Conservation (phyloP, 2,113 vertebrate genomes). For the Tor tambroides region DNA sequence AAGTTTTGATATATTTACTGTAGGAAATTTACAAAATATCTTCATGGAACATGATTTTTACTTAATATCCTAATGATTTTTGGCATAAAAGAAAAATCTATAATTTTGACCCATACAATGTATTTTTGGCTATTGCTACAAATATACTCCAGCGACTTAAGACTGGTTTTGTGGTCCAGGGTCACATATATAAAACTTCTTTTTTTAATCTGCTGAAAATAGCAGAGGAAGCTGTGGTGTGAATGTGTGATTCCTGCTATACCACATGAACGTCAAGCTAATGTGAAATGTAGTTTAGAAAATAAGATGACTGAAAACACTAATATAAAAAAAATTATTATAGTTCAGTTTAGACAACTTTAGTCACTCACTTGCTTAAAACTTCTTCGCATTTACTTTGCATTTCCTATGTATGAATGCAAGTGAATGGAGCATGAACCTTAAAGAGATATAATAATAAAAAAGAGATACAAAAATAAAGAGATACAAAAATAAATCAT, state of each 20-base stretch:
- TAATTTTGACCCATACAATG: no score
- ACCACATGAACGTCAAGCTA: not conserved
- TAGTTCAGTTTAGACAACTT: not conserved
- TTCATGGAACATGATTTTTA: no score
- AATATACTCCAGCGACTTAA: no score
- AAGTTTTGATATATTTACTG: no score
- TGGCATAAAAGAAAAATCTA: no score
- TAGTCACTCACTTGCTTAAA: not conserved
- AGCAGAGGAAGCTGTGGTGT: not conserved
- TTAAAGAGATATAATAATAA: no score
- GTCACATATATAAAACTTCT: not conserved
- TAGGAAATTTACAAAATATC: no score
- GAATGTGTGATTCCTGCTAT: not conserved
- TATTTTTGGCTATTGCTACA: no score
- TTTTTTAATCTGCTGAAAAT: not conserved
- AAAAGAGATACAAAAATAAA: no score
- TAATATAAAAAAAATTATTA: not conserved
- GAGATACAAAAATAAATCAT: not conserved
- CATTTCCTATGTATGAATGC: not conserved
- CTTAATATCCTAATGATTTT: no score
- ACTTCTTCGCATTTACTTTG: not conserved
- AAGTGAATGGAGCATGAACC: not conserved
- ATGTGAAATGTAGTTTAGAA: not conserved
- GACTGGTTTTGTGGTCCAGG: no score
- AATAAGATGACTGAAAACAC: not conserved